Evolutionary conservation across 2,797 vertebrate genomes (phyloP).

Genomic region (Cichlasoma orientale): DNA sequence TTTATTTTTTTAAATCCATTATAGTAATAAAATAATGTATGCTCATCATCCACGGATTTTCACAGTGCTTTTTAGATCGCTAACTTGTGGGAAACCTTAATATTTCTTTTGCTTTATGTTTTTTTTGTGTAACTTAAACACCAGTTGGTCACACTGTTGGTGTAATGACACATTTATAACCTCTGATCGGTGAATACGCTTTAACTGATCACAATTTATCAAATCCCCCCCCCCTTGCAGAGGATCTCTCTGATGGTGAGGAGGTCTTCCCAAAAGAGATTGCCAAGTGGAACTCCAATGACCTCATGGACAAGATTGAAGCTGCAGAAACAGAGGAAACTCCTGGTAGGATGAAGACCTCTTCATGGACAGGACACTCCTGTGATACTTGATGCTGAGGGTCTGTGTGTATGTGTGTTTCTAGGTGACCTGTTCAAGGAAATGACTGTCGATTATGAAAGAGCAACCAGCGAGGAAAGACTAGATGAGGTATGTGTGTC

Average conservation of each 20-base stretch:
- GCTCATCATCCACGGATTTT: not conserved
- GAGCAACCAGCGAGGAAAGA: conserved; percentile 85
- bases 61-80: not conserved
- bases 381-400: conserved; percentile 2
- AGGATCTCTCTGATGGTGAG: conserved; percentile 90
- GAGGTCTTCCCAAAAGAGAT: conserved; percentile 93
- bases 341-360: conserved; percentile 78
- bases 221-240: conserved; percentile 68
- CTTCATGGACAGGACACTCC: not conserved
- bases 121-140: not conserved
- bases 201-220: not conserved
- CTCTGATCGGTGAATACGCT: not conserved
- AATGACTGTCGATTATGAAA: conserved; percentile 82
- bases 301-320: conserved; percentile 96
- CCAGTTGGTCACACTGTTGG: not conserved
- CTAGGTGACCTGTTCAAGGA: conserved; percentile 87
- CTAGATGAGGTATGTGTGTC: conserved; percentile 85
- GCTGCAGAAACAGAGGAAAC: conserved; percentile 84
- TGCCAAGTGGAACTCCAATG: conserved; percentile 94
- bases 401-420: conserved; percentile 51
- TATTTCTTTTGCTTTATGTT: not conserved
- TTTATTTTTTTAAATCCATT: too few species aligned
- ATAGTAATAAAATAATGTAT: not conserved
- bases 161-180: not conserved
- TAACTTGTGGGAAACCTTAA: not conserved